Percentiles rank a stretch among this genome's conserved stretches.
Conservation (phyloP, 2,113 vertebrate species). For the Acrocephalus kingi region DNA sequence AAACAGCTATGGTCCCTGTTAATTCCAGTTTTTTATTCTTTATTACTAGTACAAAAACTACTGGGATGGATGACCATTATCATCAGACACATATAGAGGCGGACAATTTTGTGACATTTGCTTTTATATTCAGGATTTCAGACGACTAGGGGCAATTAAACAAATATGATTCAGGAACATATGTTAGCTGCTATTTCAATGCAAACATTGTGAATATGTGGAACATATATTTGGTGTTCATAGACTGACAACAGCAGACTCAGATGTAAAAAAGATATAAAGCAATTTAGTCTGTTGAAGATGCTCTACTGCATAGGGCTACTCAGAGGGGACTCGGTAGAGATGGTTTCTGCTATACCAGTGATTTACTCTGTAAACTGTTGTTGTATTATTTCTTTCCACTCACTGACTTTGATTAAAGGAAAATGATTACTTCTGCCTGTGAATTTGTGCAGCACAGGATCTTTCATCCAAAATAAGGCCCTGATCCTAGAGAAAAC, state of each 20-base stretch:
- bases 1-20: neutral
- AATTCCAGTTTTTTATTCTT: neutral
- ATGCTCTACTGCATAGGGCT: neutral
- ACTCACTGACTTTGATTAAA: neutral
- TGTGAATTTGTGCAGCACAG: neutral
- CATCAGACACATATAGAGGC: neutral
- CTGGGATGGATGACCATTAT: neutral
- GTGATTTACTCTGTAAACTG: neutral
- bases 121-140: neutral
- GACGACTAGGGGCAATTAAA: neutral
- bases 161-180: neutral
- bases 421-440: neutral
- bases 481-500: neutral
- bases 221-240: neutral
- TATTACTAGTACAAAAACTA: neutral
- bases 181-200: neutral
- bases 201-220: neutral
- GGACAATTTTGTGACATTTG: neutral
- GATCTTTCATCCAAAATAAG: neutral
- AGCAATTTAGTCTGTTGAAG: neutral
- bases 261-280: neutral
- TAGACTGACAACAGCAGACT: neutral
- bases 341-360: neutral
- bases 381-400: neutral
- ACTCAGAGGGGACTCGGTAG: neutral